A percentile compares a stretch with the other conserved stretches of the same genome.
Evolutionary conservation across 1,140 invertebrate genomes (phyloP).

Genomic region (Polyergus mexicanus): DNA sequence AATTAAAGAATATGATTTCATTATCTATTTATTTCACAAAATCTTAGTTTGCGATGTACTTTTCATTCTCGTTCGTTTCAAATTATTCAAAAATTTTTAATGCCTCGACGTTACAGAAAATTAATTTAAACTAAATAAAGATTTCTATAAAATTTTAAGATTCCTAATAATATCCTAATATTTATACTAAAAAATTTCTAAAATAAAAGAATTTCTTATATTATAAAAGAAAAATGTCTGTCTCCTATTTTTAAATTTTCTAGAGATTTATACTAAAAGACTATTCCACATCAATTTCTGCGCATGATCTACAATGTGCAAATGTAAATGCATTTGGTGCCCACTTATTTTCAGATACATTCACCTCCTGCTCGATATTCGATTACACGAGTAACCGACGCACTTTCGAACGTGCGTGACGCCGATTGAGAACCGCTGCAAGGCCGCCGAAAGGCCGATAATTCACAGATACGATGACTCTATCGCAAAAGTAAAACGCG

Average conservation of each 20-base stretch:
- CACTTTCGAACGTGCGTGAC: constrained; percentile 19
- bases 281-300: not conserved
- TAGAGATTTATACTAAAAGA: not conserved
- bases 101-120: no score
- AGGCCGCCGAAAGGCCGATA: constrained; percentile 60
- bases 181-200: not conserved
- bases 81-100: no score
- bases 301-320: not conserved
- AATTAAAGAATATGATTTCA: no score
- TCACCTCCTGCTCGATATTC: constrained; percentile 58
- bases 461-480: constrained; percentile 45
- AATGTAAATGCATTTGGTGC: constrained; percentile 2
- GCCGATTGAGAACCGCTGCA: constrained; percentile 57
- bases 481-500: constrained; percentile 62
- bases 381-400: constrained; percentile 19
- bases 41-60: no score
- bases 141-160: no score
- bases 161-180: no score
- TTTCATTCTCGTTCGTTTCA: no score
- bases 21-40: no score
- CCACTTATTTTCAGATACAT: constrained; percentile 24
- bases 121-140: no score
- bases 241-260: not conserved
- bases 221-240: not conserved
- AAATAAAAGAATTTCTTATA: not conserved